Percentiles rank a stretch among this genome's conserved stretches.
Evolutionary conservation across 2,888 invertebrate species (phyloP).

Genomic region (Monoplex corrugatus): DNA sequence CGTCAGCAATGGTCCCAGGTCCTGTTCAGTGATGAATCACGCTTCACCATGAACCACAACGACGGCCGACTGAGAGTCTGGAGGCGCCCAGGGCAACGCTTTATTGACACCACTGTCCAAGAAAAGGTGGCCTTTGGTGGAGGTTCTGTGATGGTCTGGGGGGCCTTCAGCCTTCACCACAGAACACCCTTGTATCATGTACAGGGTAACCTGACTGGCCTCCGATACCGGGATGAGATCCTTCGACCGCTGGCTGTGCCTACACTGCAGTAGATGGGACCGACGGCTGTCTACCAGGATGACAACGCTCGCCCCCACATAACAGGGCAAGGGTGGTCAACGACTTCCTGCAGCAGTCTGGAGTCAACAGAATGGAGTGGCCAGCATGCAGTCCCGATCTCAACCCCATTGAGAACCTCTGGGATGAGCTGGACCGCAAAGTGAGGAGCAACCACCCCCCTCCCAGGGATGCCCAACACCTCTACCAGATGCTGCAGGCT

Average conservation of each 20-base stretch:
- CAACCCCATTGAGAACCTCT: background rate
- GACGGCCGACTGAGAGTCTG: slow-evolving; percentile 5
- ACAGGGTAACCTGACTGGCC: slow-evolving; percentile 27
- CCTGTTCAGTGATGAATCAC: background rate
- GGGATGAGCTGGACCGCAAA: background rate
- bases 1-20: background rate
- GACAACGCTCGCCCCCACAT: slow-evolving; percentile 17
- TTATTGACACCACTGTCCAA: slow-evolving; percentile 9
- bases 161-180: slow-evolving; percentile 26
- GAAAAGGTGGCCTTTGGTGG: background rate
- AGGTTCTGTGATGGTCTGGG: slow-evolving; percentile 32
- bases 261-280: background rate
- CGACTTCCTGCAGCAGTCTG: background rate
- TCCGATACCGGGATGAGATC: slow-evolving; percentile 24
- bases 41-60: background rate
- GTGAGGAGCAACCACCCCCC: too few relatives aligned
- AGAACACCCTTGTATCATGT: background rate
- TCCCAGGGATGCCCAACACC: too few relatives aligned
- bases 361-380: background rate
- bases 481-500: too few relatives aligned
- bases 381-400: background rate
- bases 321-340: slow-evolving; percentile 3
- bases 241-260: slow-evolving; percentile 23
- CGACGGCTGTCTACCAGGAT: background rate
- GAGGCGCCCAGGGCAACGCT: slow-evolving; percentile 17